Conservation (phyloP, 2,797 vertebrate genomes). For the Muscicapa comitata region DNA sequence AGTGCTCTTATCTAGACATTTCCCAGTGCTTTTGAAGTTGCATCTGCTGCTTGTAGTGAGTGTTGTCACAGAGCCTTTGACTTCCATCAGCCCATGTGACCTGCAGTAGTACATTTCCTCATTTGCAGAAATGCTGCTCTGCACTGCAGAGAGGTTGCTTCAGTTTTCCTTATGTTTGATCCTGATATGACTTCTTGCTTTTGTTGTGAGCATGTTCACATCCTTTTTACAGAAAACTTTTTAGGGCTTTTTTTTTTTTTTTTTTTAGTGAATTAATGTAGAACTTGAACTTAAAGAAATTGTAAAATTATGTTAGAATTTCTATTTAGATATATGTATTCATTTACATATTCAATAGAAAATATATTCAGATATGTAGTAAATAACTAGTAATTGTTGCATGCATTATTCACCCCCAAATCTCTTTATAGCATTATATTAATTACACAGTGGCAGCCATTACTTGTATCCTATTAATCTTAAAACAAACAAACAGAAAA, state of each 20-base stretch:
- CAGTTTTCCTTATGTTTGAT: background rate
- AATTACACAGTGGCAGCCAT: background rate
- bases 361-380: background rate
- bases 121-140: background rate
- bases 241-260: background rate
- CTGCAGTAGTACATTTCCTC: background rate
- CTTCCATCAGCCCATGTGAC: background rate
- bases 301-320: background rate
- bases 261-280: background rate
- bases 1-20: background rate
- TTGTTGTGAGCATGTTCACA: background rate
- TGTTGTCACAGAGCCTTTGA: background rate
- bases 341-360: background rate
- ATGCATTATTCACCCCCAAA: background rate
- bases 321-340: background rate
- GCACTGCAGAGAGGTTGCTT: background rate
- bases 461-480: background rate
- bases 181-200: background rate
- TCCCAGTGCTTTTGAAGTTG: slow-evolving; percentile 10
- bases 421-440: background rate
- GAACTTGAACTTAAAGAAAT: background rate
- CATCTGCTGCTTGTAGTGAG: background rate
- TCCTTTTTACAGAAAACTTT: background rate
- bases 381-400: background rate
- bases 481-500: background rate